phyloP scores from a whole-genome alignment of 2,113 vertebrate genomes.

The Rousettus leschenaultii region DNA sequence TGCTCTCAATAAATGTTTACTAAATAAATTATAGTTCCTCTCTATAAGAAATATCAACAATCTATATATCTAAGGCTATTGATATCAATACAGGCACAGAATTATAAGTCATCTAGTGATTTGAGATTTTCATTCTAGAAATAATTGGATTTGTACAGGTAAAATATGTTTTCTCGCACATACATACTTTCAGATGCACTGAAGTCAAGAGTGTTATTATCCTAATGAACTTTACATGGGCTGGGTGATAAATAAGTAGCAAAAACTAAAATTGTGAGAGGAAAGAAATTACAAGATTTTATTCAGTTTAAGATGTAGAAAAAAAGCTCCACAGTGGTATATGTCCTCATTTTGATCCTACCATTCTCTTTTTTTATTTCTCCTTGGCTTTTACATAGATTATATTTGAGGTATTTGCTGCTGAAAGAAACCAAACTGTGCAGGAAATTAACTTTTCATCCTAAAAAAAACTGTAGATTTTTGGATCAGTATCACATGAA shows the following conservation, averaged over 20 bases:
- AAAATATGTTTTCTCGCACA: background rate
- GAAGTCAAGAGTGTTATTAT: background rate
- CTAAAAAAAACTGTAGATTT: background rate
- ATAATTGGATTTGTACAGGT: background rate
- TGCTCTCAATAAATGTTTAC: background rate
- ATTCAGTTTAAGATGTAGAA: background rate
- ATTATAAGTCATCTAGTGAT: background rate
- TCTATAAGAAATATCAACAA: background rate
- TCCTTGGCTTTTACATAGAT: background rate
- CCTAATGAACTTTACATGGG: background rate
- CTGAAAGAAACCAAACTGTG: background rate
- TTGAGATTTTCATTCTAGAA: constrained; percentile 20
- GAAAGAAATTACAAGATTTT: background rate
- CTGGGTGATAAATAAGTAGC: background rate
- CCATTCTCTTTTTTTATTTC: background rate
- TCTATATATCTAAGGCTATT: background rate
- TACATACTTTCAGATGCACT: background rate
- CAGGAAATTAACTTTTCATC: background rate
- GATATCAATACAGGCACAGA: background rate
- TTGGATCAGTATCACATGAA: background rate
- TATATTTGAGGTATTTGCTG: background rate
- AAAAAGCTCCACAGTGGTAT: background rate
- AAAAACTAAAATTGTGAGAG: background rate
- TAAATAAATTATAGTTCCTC: background rate
- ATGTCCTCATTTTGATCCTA: background rate